These are phyloP conservation scores for Drepana arcuata DNA, from an alignment of 1,140 invertebrate species.

Conservation along the genomic window DNA sequence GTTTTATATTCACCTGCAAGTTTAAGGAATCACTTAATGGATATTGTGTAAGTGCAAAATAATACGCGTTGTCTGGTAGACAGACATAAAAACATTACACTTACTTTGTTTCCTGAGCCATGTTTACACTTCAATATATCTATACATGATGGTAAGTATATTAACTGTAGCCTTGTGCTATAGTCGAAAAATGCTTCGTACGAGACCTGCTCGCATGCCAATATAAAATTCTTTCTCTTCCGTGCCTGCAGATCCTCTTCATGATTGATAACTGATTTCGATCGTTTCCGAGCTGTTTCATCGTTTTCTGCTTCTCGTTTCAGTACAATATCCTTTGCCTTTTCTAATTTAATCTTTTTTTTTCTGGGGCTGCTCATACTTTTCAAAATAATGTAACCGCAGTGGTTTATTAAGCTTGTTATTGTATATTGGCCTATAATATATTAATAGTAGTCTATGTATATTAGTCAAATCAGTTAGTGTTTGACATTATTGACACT, in stretches of 20 bases:
- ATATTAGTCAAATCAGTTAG: too few species aligned
- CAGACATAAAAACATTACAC: constrained; percentile 8
- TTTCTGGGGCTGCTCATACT: constrained; percentile 17
- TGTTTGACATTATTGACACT: too few species aligned
- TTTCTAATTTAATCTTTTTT: constrained; percentile 10
- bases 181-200: constrained; percentile 23
- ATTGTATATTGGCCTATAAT: too few species aligned
- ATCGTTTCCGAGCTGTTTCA: constrained; percentile 11
- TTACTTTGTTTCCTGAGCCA: constrained; percentile 20
- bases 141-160: constrained; percentile 34
- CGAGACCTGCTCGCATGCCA: constrained; percentile 27
- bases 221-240: constrained; percentile 27
- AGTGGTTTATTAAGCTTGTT: too few species aligned
- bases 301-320: constrained; percentile 6
- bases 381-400: not conserved
- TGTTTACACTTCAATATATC: constrained; percentile 23
- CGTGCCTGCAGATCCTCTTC: constrained; percentile 15
- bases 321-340: not conserved
- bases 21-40: too few species aligned
- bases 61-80: too few species aligned
- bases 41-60: too few species aligned
- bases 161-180: constrained; percentile 13
- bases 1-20: constrained; percentile 20
- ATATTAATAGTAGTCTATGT: too few species aligned
- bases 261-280: constrained; percentile 3